Percentiles rank a stretch among this genome's conserved stretches.
Conservation (phyloP, 1,140 invertebrate genomes). For the Neodiprion virginianus region DNA sequence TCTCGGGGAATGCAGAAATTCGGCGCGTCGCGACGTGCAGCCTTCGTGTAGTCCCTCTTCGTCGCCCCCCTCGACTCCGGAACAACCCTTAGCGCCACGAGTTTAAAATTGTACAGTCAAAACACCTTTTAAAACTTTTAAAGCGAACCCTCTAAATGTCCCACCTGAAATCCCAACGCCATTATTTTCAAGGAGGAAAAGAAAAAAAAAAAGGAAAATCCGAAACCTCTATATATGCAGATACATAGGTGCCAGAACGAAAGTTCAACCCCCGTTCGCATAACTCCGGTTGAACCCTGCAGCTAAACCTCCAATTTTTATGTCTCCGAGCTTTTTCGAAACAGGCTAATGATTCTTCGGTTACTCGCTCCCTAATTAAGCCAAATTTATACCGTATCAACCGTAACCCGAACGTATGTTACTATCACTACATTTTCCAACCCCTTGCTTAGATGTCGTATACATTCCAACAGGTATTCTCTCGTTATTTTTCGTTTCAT, state of each 20-base stretch:
- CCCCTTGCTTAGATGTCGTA: too few relatives aligned
- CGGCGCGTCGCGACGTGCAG: neutral
- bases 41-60: slow-evolving; percentile 12
- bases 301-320: neutral
- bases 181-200: neutral
- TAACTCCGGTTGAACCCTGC: neutral
- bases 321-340: neutral
- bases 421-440: too few relatives aligned
- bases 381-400: neutral
- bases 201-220: neutral
- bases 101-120: slow-evolving; percentile 41
- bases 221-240: neutral
- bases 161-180: slow-evolving; percentile 12
- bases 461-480: too few relatives aligned
- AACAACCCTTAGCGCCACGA: slow-evolving; percentile 16
- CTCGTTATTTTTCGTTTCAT: too few relatives aligned
- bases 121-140: slow-evolving; percentile 45
- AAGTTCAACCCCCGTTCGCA: neutral
- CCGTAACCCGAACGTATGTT: neutral
- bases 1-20: neutral
- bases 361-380: neutral
- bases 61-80: neutral
- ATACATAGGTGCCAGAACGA: neutral
- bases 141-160: slow-evolving; percentile 8
- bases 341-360: neutral